Conservation (phyloP, 2,888 invertebrate genomes). For the Drosophila meridionalis region DNA sequence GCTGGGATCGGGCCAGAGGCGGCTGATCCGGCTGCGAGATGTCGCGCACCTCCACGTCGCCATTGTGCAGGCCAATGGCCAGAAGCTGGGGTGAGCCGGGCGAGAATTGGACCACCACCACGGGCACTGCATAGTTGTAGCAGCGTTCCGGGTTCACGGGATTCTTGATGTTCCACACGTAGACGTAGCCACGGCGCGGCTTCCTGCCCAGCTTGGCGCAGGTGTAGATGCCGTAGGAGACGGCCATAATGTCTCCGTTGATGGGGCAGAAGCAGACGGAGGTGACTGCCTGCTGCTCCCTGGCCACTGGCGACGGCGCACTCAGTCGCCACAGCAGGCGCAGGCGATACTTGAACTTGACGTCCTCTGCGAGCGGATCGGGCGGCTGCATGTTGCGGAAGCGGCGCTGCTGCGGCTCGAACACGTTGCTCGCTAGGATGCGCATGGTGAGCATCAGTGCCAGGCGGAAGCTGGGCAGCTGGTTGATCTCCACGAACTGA, state of each 20-base stretch:
- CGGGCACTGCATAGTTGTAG: conserved; percentile 88
- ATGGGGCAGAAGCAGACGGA: conserved; percentile 88
- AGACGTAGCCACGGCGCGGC: conserved; percentile 87
- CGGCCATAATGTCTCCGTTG: conserved; percentile 90
- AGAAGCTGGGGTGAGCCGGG: conserved; percentile 89
- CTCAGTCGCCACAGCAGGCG: conserved; percentile 88
- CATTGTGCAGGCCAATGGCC: conserved; percentile 91
- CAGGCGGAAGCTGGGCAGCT: conserved; percentile 86
- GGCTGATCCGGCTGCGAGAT: conserved; percentile 87
- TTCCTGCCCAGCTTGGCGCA: conserved; percentile 85
- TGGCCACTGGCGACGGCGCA: conserved; percentile 82
- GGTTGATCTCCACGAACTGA: conserved; percentile 72
- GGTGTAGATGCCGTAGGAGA: conserved; percentile 90
- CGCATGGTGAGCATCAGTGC: conserved; percentile 89
- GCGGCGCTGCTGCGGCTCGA: conserved; percentile 88
- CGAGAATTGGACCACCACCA: conserved; percentile 90
- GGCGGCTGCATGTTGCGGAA: conserved; percentile 88
- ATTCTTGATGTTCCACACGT: conserved; percentile 93
- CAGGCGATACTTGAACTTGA: conserved; percentile 89
- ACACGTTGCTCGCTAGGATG: conserved; percentile 90
- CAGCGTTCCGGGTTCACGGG: conserved; percentile 90
- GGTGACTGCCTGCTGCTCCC: conserved; percentile 87
- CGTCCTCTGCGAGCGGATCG: conserved; percentile 88
- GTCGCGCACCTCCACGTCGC: conserved; percentile 90
- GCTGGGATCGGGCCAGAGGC: conserved; percentile 86